Evolutionary conservation across 2,888 invertebrate species (phyloP), one percentile per base, ranked within the genome.

Genomic region (Drosophila emarginata): DNA sequence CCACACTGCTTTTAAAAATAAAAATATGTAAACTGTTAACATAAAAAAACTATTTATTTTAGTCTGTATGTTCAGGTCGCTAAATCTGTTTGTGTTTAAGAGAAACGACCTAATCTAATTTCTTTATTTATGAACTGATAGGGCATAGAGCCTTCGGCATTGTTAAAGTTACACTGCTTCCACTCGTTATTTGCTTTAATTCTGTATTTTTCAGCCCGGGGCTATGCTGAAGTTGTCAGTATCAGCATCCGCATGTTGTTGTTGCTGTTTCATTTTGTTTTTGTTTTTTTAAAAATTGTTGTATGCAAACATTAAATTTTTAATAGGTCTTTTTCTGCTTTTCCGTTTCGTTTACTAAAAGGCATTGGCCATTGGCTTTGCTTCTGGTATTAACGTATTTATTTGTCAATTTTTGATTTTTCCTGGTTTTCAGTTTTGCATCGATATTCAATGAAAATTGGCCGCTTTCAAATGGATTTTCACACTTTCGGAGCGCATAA

Each of bases 251-350:
- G 21, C 11, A 21, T 45, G 64, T 62, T 39, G 51, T 63, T 68
- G 23, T 23, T 23, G 23, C 23, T 23, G 67, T 59, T 72, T 67
- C 72, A 26, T 65, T 60, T 61, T 70, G 71, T 28, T 66, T 57
- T 61, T 67, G 56, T 63, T 67, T 61, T 62, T 52, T 58, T 66
- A 73, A 70, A 80, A 80, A 78, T 83, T 80, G 78, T 83, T 86
- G 80, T 77, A 72, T 77, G 79, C 87, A 77, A 82, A 83, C 84
- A 83, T 83, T 76, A 83, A 77, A 82, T 76, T 86, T 80, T 83
- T 78, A 83, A 86, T 75, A 70, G 67, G 64, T 69, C 66, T 70
- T 64, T 63, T 61, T 63, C 54, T 71, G 39, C 64, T 73, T 67
- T 60, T 50, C 61, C 51, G 54, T 54, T 59, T 32, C 50, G 58